Percentiles rank a stretch among this genome's conserved stretches.
Conservation (phyloP, 2,113 vertebrate genomes). For the Aldabrachelys gigantea region DNA sequence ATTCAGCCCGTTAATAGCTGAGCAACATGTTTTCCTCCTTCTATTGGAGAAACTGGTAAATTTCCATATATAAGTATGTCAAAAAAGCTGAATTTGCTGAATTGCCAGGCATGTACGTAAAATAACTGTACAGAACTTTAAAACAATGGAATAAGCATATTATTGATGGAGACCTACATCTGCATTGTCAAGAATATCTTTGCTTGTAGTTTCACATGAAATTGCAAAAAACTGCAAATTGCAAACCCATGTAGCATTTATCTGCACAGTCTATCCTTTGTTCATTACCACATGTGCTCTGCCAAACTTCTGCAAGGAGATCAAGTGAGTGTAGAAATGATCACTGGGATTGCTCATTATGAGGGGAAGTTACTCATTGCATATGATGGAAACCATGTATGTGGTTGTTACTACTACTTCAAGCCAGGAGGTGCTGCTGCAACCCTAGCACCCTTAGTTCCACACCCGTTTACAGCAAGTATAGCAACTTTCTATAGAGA, state of each 20-base stretch:
- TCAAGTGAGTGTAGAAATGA: not conserved
- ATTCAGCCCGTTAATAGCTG: conserved; percentile 17
- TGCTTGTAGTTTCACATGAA: not conserved
- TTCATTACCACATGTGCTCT: rapidly evolving
- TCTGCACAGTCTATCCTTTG: not conserved
- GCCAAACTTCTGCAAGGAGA: not conserved
- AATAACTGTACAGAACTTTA: not conserved
- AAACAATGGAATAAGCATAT: not conserved
- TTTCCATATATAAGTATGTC: not conserved
- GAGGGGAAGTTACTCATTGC: not conserved
- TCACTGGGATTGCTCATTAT: not conserved
- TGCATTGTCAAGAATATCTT: not conserved
- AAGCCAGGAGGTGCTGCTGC: not conserved
- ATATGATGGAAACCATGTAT: not conserved
- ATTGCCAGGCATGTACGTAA: conserved; percentile 5
- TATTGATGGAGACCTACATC: not conserved
- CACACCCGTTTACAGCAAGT: not conserved
- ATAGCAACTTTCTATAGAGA: not conserved
- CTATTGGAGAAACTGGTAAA: not conserved
- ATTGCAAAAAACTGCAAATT: not conserved
- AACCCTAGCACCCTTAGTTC: not conserved
- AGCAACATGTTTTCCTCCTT: not conserved
- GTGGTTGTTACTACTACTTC: not conserved
- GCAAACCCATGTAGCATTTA: not conserved
- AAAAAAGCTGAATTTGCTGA: not conserved